Conservation (phyloP, 2,888 invertebrate genomes). For the Fragum whitleyi region DNA sequence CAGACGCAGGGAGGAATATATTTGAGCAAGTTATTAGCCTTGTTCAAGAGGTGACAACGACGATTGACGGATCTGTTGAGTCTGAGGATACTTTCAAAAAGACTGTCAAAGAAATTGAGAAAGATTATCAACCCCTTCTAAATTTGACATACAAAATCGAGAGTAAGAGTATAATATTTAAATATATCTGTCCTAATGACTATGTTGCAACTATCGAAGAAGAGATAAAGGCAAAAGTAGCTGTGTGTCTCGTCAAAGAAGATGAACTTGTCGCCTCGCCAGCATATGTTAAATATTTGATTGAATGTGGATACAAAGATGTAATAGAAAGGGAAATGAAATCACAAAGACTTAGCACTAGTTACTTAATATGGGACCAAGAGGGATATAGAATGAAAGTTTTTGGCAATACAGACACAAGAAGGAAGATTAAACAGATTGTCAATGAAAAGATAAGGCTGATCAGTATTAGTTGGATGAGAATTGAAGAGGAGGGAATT, state of each 20-base stretch:
- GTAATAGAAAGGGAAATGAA: slow-evolving; percentile 25
- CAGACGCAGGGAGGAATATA: neutral
- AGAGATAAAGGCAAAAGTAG: slow-evolving; percentile 25
- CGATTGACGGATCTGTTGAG: slow-evolving; percentile 29
- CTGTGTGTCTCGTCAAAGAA: slow-evolving; percentile 10
- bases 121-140: slow-evolving; percentile 20
- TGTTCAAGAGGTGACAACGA: neutral
- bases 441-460: slow-evolving; percentile 17
- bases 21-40: slow-evolving; percentile 3
- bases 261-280: slow-evolving; percentile 25
- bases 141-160: slow-evolving; percentile 6
- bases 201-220: slow-evolving; percentile 4
- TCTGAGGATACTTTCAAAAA: neutral
- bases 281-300: slow-evolving; percentile 28
- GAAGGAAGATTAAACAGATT: slow-evolving; percentile 11
- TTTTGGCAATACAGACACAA: slow-evolving; percentile 1
- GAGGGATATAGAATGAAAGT: neutral
- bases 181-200: slow-evolving; percentile 21
- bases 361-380: neutral
- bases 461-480: slow-evolving; percentile 33
- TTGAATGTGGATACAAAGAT: slow-evolving; percentile 1
- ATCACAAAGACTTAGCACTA: neutral
- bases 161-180: slow-evolving; percentile 12
- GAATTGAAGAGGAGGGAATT: slow-evolving; percentile 37
- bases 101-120: slow-evolving; percentile 17